Conservation (phyloP, 2,797 vertebrate species). For the Cheirogaleus major region DNA sequence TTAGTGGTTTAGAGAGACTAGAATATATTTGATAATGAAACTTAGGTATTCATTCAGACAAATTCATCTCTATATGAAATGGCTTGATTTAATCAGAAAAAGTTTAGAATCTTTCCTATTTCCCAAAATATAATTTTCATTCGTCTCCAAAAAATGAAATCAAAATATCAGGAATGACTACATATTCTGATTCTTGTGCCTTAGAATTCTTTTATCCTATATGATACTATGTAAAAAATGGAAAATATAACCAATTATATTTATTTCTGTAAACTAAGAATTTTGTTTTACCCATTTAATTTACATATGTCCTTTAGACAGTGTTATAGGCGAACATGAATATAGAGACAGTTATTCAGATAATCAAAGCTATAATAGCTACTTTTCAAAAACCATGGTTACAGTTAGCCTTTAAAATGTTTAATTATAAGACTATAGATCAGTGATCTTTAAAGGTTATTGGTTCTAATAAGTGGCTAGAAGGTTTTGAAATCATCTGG, state of each 20-base stretch:
- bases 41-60: conserved; percentile 2
- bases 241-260: conserved; percentile 11
- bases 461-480: background rate
- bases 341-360: background rate
- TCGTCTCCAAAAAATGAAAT: background rate
- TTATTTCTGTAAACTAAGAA: background rate
- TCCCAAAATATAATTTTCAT: conserved; percentile 25
- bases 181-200: background rate
- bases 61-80: background rate
- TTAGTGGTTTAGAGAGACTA: background rate
- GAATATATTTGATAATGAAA: background rate
- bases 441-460: background rate
- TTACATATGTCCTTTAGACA: background rate
- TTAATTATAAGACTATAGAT: background rate
- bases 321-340: background rate
- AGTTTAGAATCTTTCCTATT: background rate
- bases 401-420: background rate
- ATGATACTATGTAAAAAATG: background rate
- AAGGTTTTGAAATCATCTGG: background rate
- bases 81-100: background rate
- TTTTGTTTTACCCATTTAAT: conserved; percentile 22
- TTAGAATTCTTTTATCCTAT: background rate
- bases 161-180: background rate
- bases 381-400: background rate
- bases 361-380: background rate